Evolutionary conservation across 2,888 invertebrate species (phyloP), one percentile per base, ranked within the genome.

Genomic region (Tinea trinotella): DNA sequence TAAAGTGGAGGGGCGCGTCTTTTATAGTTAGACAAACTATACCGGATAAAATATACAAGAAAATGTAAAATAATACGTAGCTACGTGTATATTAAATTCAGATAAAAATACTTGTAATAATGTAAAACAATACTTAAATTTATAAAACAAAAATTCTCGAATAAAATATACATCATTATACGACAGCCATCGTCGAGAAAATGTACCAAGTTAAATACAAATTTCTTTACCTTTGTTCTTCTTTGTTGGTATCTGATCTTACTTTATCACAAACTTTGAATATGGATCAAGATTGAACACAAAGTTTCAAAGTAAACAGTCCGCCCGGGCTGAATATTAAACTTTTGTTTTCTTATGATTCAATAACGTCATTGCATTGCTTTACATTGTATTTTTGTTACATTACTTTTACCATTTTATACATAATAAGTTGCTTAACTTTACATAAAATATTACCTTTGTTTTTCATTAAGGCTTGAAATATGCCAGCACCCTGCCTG

Each of bases 231-330:
- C 35, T 40, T 19, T 44, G 35, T 54, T 54, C 50, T 36, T 18
- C 48, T 48, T 48, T 48, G 48, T 48, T 50, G 7, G 55, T 52
- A 65, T 61, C 62, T 63, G 68, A 67, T 18, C 19, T 67, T 70
- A 70, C 71, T 71, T 72, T 71, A 71, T 73, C 67, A 71, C 67
- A 58, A 73, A 74, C 70, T 74, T 74, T 69, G 61, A 66, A 70
- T 70, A 65, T 64, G 69, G 65, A 68, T 72, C 63, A 65, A 67
- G 70, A 71, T 71, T 71, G 71, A 48, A 48, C 48, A 48, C 48
- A 48, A 48, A 48, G 48, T 48, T 48, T 48, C n/a, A 18, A 20
- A 48, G 48, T 40, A 40, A 40, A 13, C 17, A 40, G 17, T 13
- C 40, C 7, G 40, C 40, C 30, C 30, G 3, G n/a, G n/a, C 30